Base-by-base conservation (phyloP, 2,113 vertebrate species). In the Gobiocypris rarus region DNA sequence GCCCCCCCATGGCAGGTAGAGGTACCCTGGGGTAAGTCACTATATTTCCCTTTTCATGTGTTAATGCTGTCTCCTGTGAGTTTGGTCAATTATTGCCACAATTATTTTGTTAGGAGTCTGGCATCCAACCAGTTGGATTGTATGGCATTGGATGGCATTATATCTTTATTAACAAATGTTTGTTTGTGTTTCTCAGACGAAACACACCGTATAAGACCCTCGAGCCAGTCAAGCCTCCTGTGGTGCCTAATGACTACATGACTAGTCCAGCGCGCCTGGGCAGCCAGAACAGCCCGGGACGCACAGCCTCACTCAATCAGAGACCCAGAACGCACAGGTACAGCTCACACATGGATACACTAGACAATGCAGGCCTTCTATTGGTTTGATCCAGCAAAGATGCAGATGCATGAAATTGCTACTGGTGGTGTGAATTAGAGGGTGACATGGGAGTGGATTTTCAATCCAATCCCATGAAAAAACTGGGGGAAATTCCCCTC, bases 261-360 rank as follows among this genome's bases (percentile, higher is more conserved):
- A 99, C 97, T n/a, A 99, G 98, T 92, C 98, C 98, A 54, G 97
- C 97, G 38, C 94, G 97, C 54, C 94, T 98, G 83, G 95, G 97
- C 86, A 96, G 94, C 89, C 98, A 99, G 91, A 96, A 98, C 90
- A 99, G 98, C 90, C 98, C 98, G 0, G 97, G 96, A 85, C 96
- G 98, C 92, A 99, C 97, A 0, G 98, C 98, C 52, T 99, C 97
- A 0, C 96, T 99, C 93, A 99, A 95, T 92, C 98, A 99, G 95
- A 98, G 98, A 91, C 97, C 98, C 85, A 92, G 98, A 92, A 99
- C 98, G 88, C 97, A 99, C 96, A 99, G 98, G 97, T 99, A 94
- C 50, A 34, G 15, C 28, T 45, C 58, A 63, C 34, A 48, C 31
- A 54, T 26, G 19, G 10, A 4, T 41, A 38, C 65, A 11, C 9